Base-by-base conservation (phyloP, 2,113 vertebrate genomes). In the Microcebus murinus region DNA sequence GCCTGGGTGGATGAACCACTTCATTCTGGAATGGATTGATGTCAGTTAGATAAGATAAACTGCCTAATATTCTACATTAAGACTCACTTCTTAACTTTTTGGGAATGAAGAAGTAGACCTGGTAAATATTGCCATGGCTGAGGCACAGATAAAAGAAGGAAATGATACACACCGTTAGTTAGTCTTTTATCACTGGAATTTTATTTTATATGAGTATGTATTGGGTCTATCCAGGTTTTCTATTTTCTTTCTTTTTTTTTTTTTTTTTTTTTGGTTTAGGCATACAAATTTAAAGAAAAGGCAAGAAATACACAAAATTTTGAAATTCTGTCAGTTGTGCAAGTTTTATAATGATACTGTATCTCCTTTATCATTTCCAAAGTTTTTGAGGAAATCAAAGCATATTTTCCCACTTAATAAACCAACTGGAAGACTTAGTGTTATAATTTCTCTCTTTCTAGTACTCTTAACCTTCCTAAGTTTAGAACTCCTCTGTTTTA, bases 241-340 rank as follows among this genome's bases (percentile, higher is more conserved):
- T 95, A 0, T 57, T 14, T 71, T 81, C 48, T 95, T 0, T 45
- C 8, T 8, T 45, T 6, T 45, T 8, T 45, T 8, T 45, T 45
- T 45, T 45, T 45, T 45, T 57, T 14, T 71, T 76, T 71, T 71
- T 87, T 42, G 36, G 42, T 77, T 95, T 93, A 88, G 25, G 14
- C 82, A 21, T 65, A 79, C 59, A 88, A 39, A 52, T 88, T 93
- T 93, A 91, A 81, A 92, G 86, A 96, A 34, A 84, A 95, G n/a
- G 17, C 23, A 92, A 90, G 52, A 92, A 87, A 68, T 84, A 15
- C 61, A 82, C 7, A 42, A 2, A 88, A 39, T 87, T 95, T 91
- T 93, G 57, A 96, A 93, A 94, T 63, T 93, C 48, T 93, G 17
- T 88, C 45, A 90, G 23, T 80, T 92, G 36, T 84, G 1, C 76